phyloP scores from a whole-genome alignment of 2,113 vertebrate genomes.

The Bubalus kerabau region DNA sequence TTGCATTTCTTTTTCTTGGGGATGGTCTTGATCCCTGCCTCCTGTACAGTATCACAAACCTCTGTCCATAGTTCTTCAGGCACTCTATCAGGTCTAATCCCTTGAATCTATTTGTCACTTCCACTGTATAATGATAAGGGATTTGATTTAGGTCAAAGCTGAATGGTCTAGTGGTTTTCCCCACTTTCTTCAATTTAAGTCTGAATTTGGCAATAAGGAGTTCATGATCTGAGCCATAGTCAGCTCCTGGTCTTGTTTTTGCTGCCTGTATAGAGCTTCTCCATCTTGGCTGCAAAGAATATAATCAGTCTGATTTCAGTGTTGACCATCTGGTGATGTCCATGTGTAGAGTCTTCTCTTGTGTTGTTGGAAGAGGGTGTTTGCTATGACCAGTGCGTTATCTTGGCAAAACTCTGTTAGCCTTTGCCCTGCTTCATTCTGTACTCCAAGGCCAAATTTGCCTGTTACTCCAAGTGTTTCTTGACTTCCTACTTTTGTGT shows the following conservation, averaged over 20 bases:
- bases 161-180: not conserved
- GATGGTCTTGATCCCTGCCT: not conserved
- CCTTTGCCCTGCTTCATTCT: not conserved
- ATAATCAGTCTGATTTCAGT: accelerated
- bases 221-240: not conserved
- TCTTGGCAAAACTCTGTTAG: not conserved
- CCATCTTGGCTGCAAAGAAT: not conserved
- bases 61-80: not conserved
- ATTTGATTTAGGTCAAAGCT: not conserved
- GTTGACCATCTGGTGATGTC: not conserved
- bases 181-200: not conserved
- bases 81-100: not conserved
- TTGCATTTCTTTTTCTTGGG: not conserved
- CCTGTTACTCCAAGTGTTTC: not conserved
- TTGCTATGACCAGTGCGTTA: not conserved
- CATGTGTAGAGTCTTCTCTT: not conserved
- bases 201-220: not conserved
- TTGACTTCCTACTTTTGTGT: not conserved
- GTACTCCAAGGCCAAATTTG: not conserved
- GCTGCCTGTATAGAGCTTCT: not conserved
- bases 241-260: not conserved
- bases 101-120: not conserved
- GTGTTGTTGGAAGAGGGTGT: not conserved
- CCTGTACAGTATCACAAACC: not conserved
- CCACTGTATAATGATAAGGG: not conserved